phyloP scores from a whole-genome alignment of 2,113 vertebrate species.

The Gymnogyps californianus region DNA sequence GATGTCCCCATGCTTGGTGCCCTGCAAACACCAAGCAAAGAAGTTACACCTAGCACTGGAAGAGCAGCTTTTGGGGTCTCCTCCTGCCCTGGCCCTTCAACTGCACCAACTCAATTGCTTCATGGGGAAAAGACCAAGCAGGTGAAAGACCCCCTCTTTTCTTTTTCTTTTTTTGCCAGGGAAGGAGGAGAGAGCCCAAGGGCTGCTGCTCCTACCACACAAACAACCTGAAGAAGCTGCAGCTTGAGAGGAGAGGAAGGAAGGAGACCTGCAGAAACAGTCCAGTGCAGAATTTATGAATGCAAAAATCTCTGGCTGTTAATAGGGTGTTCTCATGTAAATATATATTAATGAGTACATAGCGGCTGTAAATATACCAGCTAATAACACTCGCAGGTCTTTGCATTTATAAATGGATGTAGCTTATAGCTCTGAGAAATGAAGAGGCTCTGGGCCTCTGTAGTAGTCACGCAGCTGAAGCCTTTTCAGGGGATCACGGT shows the following conservation, averaged over 20 bases:
- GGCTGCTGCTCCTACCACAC: neutral
- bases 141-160: neutral
- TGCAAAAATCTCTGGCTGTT: neutral
- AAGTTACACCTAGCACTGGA: neutral
- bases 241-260: neutral
- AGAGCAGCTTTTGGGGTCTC: neutral
- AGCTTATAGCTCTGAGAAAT: neutral
- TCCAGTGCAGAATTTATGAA: neutral
- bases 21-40: neutral
- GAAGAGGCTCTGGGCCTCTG: neutral
- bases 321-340: neutral
- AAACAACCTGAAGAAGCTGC: neutral
- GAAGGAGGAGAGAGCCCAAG: neutral
- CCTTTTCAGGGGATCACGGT: neutral
- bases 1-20: fast-evolving
- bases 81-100: neutral
- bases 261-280: neutral
- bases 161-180: neutral
- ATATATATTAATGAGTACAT: neutral
- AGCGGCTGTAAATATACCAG: neutral
- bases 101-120: neutral
- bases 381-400: neutral
- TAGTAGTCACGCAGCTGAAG: neutral
- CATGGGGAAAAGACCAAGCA: neutral
- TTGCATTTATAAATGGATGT: neutral